Evolutionary conservation across 2,113 vertebrate genomes (phyloP).

Genomic region (Melierax canorus): DNA sequence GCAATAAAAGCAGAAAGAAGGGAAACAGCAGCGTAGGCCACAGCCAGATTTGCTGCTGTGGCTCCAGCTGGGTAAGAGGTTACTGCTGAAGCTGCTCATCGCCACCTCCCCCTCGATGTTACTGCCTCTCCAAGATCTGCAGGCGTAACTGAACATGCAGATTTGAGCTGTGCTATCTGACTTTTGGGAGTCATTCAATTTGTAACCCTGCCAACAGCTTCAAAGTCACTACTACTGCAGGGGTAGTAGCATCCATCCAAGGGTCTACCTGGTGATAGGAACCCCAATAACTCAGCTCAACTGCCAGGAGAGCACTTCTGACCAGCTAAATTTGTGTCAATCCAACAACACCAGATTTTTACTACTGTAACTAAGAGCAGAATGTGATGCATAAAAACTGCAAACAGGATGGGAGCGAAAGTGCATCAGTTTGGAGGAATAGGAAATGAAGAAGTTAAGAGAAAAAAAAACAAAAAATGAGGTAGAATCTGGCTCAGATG

Average conservation of each 20-base stretch:
- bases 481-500: slow-evolving; percentile 13
- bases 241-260: not conserved
- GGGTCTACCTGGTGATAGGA: not conserved
- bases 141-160: not conserved
- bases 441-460: not conserved
- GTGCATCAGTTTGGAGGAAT: not conserved
- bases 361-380: not conserved
- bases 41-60: not conserved
- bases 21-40: not conserved
- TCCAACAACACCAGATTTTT: not conserved
- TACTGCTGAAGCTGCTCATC: not conserved
- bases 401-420: not conserved
- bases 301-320: not conserved
- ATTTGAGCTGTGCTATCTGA: not conserved
- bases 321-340: not conserved
- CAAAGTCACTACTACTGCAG: not conserved
- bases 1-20: not conserved
- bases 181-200: not conserved
- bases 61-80: not conserved
- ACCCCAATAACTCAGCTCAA: not conserved
- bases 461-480: not conserved
- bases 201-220: not conserved
- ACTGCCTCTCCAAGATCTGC: not conserved
- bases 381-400: not conserved
- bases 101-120: not conserved